These are phyloP conservation scores for Balaeniceps rex DNA, from an alignment of 2,113 vertebrate genomes.

Conservation along the genomic window DNA sequence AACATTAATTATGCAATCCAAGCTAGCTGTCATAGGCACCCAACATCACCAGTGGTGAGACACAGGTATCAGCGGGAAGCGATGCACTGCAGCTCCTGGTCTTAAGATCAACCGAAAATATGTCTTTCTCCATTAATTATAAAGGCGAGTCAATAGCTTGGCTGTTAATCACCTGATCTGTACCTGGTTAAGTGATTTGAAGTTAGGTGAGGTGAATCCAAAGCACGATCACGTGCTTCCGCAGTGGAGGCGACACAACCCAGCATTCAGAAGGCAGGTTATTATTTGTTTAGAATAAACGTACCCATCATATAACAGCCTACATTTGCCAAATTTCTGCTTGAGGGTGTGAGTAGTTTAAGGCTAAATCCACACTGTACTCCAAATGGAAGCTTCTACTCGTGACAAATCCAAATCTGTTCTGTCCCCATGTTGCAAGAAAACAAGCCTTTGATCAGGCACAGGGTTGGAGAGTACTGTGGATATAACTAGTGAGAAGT, in stretches of 20 bases:
- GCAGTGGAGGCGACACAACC: fast-evolving
- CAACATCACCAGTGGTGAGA: background rate
- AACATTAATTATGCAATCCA: background rate
- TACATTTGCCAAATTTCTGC: background rate
- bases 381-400: background rate
- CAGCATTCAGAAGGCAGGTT: background rate
- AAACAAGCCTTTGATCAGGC: background rate
- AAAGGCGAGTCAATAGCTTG: background rate
- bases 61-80: background rate
- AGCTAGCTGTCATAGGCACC: background rate
- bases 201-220: background rate
- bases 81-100: background rate
- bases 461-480: background rate
- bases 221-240: background rate
- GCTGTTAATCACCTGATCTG: background rate
- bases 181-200: background rate
- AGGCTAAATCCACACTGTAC: background rate
- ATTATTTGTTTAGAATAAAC: background rate
- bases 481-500: background rate
- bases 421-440: background rate
- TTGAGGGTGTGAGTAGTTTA: background rate
- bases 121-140: background rate
- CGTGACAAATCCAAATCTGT: background rate
- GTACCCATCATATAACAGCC: background rate
- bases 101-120: background rate